Base-by-base conservation (phyloP, 1,140 invertebrate genomes). In the Sycophila sp. region DNA sequence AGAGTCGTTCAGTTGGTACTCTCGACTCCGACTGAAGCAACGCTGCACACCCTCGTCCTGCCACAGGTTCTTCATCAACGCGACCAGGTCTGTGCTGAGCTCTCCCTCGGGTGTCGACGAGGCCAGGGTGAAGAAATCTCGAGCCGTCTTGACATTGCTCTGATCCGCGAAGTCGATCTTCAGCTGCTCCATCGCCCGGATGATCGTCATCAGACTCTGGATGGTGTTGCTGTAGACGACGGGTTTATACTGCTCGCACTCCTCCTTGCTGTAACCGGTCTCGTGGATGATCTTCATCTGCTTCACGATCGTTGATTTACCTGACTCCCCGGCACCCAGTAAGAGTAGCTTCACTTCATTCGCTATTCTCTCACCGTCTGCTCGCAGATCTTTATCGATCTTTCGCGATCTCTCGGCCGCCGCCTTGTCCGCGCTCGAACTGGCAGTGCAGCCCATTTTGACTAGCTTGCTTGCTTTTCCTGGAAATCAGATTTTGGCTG, bases 211-310 rank as follows among this genome's bases (percentile, higher is more conserved):
- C 78, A 98, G 88, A 81, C 94, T 96, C 85, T 98, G 96, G 78
- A 98, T 94, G 17, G 92, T 94, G 82, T 98, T 98, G 78, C 93
- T 95, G 82, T 95, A 97, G 15, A 98, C 96, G 49, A 98, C 96
- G 10, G 95, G 95, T 75, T 93, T 90, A 82, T 97, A 98, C 79
- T 96, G 94, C 81, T 95, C 90, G 86, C 96, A 96, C 89, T 98
- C 97, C 86, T 98, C 95, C 83, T 90, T 91, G 47, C 93, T 94
- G 82, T 98, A 98, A 40, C 96, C 97, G 64, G 94, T 94, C 86
- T 97, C 95, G 84, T 98, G 96, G 75, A 98, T 98, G 77, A 98
- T 98, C 90, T 95, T 95, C 94, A 96, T 96, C 83, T 96, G 94
- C 86, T 96, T 96, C 7, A 94, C 93, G 85, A 94, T 93, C n/a